Evolutionary conservation across 2,888 invertebrate species (phyloP).

Genomic region (Stomorhina lunata): DNA sequence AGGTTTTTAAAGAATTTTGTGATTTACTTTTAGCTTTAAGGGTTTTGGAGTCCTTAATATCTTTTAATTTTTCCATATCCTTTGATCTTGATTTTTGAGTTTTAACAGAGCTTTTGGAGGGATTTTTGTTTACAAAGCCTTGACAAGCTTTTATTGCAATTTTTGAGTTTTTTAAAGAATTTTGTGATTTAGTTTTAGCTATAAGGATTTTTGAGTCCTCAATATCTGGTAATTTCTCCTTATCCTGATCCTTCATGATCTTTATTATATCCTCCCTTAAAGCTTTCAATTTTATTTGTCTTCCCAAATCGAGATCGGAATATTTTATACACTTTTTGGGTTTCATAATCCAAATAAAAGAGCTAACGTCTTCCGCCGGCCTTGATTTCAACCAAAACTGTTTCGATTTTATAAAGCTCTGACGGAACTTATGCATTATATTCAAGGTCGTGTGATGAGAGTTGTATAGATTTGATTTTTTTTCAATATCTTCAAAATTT

Average conservation of each 20-base stretch:
- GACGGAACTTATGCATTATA: constrained; percentile 44
- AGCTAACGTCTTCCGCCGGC: neutral
- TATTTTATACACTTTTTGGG: constrained; percentile 1
- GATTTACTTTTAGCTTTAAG: too few species aligned
- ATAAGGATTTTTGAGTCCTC: too few species aligned
- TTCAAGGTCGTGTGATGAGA: neutral
- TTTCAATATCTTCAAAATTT: neutral
- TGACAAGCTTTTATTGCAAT: too few species aligned
- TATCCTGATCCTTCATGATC: neutral
- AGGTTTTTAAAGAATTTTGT: too few species aligned
- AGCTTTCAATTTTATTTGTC: neutral
- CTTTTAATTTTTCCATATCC: too few species aligned
- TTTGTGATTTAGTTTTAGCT: too few species aligned
- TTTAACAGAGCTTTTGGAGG: neutral
- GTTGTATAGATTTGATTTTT: neutral
- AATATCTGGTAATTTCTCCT: too few species aligned
- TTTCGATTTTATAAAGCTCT: constrained; percentile 33
- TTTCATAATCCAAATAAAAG: constrained; percentile 52
- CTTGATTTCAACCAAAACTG: neutral
- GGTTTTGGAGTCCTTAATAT: too few species aligned
- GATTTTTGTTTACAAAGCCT: too few species aligned
- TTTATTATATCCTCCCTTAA: neutral
- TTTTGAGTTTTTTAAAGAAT: too few species aligned
- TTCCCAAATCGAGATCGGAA: neutral
- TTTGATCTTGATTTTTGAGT: neutral